Evolutionary conservation across 2,888 invertebrate species (phyloP).

Genomic region (Phorcus lineatus): DNA sequence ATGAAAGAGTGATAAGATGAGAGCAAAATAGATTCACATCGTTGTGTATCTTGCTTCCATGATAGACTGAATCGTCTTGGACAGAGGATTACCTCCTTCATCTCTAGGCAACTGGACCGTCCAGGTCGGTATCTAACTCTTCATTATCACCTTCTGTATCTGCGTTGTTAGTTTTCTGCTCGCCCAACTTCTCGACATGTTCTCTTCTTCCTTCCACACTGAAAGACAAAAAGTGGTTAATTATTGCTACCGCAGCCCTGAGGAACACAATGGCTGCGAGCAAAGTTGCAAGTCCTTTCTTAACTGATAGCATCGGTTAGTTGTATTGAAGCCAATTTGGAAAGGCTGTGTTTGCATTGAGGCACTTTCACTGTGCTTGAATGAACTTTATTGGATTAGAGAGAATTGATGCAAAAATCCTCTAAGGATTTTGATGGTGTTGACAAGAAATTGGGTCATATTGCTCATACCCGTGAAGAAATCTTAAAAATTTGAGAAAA

Average conservation of each 20-base stretch:
- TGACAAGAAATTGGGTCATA: background rate
- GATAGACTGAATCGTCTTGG: background rate
- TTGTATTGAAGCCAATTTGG: background rate
- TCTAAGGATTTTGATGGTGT: background rate
- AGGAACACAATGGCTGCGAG: background rate
- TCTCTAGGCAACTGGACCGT: background rate
- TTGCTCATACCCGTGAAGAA: background rate
- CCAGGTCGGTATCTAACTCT: background rate
- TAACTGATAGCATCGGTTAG: background rate
- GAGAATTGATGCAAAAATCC: background rate
- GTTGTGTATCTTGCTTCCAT: conserved; percentile 4
- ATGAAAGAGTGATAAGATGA: conserved; percentile 13
- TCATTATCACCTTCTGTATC: background rate
- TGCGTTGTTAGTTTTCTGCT: background rate
- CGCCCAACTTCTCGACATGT: background rate
- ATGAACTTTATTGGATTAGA: background rate
- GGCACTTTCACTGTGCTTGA: background rate
- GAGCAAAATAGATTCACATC: conserved; percentile 13
- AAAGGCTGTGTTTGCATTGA: background rate
- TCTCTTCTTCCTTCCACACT: background rate
- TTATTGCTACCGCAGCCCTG: background rate
- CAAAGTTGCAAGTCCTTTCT: background rate
- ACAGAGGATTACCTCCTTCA: background rate
- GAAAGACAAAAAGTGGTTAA: conserved; percentile 3
- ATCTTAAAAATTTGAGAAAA: no score